Percentiles rank a stretch among this genome's conserved stretches.
phyloP scores from a whole-genome alignment of 2,113 vertebrate genomes.

The Pantherophis guttatus region DNA sequence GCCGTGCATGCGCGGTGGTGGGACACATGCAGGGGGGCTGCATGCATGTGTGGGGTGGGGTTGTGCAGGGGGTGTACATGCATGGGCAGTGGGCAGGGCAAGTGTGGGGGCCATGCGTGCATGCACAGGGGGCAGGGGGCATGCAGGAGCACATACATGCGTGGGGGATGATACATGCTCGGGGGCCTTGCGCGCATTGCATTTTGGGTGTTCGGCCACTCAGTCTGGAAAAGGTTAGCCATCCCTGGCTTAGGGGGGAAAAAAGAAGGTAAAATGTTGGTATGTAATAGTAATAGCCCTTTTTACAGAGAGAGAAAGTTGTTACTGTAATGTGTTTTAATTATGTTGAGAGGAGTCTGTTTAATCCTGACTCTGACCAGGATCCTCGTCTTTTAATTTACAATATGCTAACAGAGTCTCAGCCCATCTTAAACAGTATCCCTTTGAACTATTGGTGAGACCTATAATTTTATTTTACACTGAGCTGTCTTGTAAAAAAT shows the following conservation, averaged over 20 bases:
- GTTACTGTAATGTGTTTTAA: conserved; percentile 31
- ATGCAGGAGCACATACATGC: too few species aligned
- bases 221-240: too few species aligned
- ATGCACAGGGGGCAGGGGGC: too few species aligned
- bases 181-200: too few species aligned
- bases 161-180: too few species aligned
- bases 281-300: conserved; percentile 21
- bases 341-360: conserved; percentile 40
- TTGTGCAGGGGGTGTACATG: too few species aligned
- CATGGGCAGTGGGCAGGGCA: too few species aligned
- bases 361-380: conserved; percentile 31
- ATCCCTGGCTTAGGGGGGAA: conserved; percentile 28
- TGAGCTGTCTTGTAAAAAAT: conserved; percentile 72
- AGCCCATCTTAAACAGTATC: conserved; percentile 26
- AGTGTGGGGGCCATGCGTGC: too few species aligned
- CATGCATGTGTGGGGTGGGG: too few species aligned
- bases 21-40: too few species aligned
- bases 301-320: conserved; percentile 8
- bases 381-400: conserved; percentile 41
- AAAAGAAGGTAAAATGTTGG: conserved; percentile 29
- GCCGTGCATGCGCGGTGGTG: too few species aligned
- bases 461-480: conserved; percentile 67
- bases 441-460: conserved; percentile 62
- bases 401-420: conserved; percentile 7
- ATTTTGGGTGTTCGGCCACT: too few species aligned